phyloP scores from a whole-genome alignment of 2,797 vertebrate species.

The Enteromius radiatus region DNA sequence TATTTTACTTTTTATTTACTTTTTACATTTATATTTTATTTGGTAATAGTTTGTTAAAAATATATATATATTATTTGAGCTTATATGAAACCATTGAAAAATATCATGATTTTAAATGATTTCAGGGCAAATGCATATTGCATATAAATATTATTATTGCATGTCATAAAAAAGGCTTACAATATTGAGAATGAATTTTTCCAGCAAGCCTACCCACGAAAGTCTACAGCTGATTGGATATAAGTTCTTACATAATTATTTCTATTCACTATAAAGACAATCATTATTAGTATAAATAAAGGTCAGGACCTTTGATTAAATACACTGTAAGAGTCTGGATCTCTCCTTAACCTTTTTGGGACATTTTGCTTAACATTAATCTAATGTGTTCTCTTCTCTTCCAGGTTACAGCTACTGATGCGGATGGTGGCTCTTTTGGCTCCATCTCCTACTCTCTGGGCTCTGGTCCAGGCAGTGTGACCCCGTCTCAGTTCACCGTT shows the following conservation, averaged over 20 bases:
- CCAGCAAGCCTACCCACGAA: not conserved
- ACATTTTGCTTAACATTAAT: slow-evolving; percentile 33
- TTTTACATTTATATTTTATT: not conserved
- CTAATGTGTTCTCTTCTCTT: slow-evolving; percentile 26
- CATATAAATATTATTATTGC: not conserved
- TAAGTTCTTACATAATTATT: not conserved
- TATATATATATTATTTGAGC: no score
- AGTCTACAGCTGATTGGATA: not conserved
- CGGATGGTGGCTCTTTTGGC: slow-evolving; percentile 89
- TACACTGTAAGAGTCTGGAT: not conserved
- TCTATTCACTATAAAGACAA: not conserved
- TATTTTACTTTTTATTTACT: not conserved
- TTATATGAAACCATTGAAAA: not conserved
- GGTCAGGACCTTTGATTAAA: not conserved
- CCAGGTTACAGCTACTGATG: slow-evolving; percentile 93
- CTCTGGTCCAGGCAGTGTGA: slow-evolving; percentile 79
- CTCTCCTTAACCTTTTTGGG: not conserved
- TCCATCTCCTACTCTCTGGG: slow-evolving; percentile 89
- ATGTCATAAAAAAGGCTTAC: not conserved
- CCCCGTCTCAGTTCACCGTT: slow-evolving; percentile 85
- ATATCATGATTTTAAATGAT: not conserved
- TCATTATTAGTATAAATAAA: not conserved
- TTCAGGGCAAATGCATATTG: not conserved
- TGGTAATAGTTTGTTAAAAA: not conserved
- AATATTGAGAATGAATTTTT: not conserved